Percentiles rank a stretch among this genome's conserved stretches.
Evolutionary conservation across 1,140 invertebrate genomes (phyloP).

Genomic region (Hyles vespertilio): DNA sequence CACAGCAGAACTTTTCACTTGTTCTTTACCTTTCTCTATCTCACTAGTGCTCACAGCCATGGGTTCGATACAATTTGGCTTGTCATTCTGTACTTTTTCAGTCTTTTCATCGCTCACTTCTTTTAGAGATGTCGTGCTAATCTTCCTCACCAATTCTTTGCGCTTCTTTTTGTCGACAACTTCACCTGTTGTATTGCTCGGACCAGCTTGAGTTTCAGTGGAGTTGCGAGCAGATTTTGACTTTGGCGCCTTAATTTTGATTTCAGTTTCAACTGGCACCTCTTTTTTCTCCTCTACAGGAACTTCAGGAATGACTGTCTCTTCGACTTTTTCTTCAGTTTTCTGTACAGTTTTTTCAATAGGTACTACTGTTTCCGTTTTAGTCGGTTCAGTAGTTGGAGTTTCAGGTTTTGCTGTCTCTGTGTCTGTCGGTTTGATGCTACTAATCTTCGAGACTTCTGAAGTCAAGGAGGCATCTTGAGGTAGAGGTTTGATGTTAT

Average conservation of each 20-base stretch:
- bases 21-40: background rate
- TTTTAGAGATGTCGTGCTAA: background rate
- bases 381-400: slow-evolving; percentile 3
- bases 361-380: slow-evolving; percentile 2
- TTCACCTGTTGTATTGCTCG: slow-evolving; percentile 32
- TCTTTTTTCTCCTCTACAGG: slow-evolving; percentile 1
- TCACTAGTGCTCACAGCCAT: too few species aligned
- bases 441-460: slow-evolving; percentile 41
- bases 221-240: slow-evolving; percentile 7
- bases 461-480: slow-evolving; percentile 41
- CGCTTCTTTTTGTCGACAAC: background rate
- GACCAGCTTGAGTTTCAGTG: slow-evolving; percentile 8
- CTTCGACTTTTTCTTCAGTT: slow-evolving; percentile 6
- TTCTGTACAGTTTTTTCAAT: slow-evolving; percentile 5
- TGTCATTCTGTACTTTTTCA: slow-evolving; percentile 6
- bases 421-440: slow-evolving; percentile 6
- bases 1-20: background rate
- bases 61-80: slow-evolving; percentile 8
- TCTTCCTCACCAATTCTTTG: background rate
- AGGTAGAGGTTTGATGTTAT: slow-evolving; percentile 40
- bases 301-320: background rate
- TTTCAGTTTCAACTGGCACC: slow-evolving; percentile 14
- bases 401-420: slow-evolving; percentile 14
- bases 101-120: slow-evolving; percentile 5
- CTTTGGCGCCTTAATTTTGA: background rate